Evolutionary conservation across 2,113 vertebrate species (phyloP).

Genomic region (Malaclemys terrapin): DNA sequence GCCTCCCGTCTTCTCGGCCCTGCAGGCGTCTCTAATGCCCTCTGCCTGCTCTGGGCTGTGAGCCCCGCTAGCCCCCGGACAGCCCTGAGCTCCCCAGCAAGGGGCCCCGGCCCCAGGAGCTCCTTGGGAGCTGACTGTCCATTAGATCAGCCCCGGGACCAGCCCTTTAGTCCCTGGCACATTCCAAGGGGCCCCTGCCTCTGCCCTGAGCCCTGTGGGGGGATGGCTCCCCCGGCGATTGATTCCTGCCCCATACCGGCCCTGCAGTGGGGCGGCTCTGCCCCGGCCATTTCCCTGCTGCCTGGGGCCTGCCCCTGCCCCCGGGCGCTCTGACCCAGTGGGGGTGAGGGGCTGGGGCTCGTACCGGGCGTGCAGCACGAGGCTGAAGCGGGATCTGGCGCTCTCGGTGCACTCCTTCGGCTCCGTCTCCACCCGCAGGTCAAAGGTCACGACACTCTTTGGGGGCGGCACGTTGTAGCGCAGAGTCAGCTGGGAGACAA

Average conservation of each 20-base stretch:
- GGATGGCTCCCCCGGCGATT: neutral
- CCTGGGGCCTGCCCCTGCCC: neutral
- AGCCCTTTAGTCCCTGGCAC: neutral
- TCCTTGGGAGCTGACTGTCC: neutral
- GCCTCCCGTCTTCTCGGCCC: too few relatives aligned
- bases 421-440: neutral
- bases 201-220: neutral
- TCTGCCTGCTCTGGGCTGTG: too few relatives aligned
- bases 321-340: neutral
- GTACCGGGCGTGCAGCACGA: constrained; percentile 45
- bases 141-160: too few relatives aligned
- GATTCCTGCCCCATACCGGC: rapidly evolving
- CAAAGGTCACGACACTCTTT: neutral
- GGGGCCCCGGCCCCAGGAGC: neutral
- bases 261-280: neutral
- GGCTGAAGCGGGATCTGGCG: neutral
- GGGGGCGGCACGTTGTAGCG: constrained; percentile 46
- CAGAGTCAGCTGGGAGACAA: constrained; percentile 34
- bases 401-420: neutral
- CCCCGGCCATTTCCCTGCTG: neutral
- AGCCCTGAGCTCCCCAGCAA: neutral
- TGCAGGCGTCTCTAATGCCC: too few relatives aligned
- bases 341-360: neutral
- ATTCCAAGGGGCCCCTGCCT: neutral
- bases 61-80: too few relatives aligned